Conservation (phyloP, 2,113 vertebrate genomes). For the Sebastes fasciatus region DNA sequence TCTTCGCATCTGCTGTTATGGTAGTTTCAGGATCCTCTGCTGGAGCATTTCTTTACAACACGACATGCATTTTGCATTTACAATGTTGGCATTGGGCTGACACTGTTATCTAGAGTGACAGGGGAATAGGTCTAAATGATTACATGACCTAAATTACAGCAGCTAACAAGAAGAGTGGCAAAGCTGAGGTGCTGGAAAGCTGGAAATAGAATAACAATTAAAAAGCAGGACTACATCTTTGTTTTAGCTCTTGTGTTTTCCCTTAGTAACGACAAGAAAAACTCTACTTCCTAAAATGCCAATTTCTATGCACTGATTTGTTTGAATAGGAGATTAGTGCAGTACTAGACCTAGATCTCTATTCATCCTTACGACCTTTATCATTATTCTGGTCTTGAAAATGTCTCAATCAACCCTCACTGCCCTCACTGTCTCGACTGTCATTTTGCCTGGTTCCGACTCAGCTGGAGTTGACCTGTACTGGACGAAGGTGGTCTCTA, state of each 20-base stretch:
- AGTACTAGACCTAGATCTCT: neutral
- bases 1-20: slow-evolving; percentile 25
- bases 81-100: neutral
- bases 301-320: neutral
- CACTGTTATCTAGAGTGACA: neutral
- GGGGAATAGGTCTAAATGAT: neutral
- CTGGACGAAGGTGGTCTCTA: neutral
- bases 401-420: neutral
- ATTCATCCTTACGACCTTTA: too few species aligned
- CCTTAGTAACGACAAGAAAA: too few species aligned
- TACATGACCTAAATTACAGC: slow-evolving; percentile 21
- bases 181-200: neutral
- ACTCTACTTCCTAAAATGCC: neutral
- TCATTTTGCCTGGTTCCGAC: neutral
- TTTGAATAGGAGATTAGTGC: neutral
- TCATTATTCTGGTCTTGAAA: neutral
- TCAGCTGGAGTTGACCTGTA: neutral
- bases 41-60: slow-evolving; percentile 22
- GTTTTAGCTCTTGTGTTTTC: neutral
- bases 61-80: neutral
- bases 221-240: neutral
- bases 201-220: neutral
- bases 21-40: slow-evolving; percentile 2
- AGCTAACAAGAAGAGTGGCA: neutral
- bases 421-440: neutral